Evolutionary conservation across 2,888 invertebrate genomes (phyloP).

Genomic region (Parascotia fuliginaria): DNA sequence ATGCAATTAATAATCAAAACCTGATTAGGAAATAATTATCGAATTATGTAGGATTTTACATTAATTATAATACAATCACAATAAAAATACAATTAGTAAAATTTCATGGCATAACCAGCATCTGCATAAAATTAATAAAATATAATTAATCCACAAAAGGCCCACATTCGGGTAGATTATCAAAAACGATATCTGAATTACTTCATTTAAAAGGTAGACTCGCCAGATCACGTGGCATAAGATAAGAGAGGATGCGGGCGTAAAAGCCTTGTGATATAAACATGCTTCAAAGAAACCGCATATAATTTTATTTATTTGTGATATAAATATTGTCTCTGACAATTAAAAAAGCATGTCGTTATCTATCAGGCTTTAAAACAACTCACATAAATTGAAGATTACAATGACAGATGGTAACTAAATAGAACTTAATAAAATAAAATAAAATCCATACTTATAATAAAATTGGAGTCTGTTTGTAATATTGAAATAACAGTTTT

Average conservation of each 20-base stretch:
- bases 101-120: slow-evolving; percentile 31
- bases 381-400: no score
- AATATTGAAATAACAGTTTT: no score
- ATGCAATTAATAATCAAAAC: background rate
- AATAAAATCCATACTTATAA: no score
- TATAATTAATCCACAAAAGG: slow-evolving; percentile 38
- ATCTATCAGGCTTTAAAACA: no score
- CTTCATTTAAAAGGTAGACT: slow-evolving; percentile 51
- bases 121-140: slow-evolving; percentile 53
- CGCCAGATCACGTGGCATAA: slow-evolving; percentile 33
- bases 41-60: background rate
- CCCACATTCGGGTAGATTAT: slow-evolving; percentile 45
- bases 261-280: background rate
- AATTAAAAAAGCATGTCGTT: no score
- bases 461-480: no score
- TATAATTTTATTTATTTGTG: no score
- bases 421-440: no score
- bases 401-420: no score
- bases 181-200: slow-evolving; percentile 56
- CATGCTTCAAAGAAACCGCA: no score
- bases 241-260: slow-evolving; percentile 20
- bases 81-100: slow-evolving; percentile 31
- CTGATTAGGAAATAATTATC: background rate
- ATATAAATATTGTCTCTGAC: no score
- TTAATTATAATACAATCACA: slow-evolving; percentile 19